phyloP scores from a whole-genome alignment of 2,113 vertebrate genomes.

The Trichechus manatus region DNA sequence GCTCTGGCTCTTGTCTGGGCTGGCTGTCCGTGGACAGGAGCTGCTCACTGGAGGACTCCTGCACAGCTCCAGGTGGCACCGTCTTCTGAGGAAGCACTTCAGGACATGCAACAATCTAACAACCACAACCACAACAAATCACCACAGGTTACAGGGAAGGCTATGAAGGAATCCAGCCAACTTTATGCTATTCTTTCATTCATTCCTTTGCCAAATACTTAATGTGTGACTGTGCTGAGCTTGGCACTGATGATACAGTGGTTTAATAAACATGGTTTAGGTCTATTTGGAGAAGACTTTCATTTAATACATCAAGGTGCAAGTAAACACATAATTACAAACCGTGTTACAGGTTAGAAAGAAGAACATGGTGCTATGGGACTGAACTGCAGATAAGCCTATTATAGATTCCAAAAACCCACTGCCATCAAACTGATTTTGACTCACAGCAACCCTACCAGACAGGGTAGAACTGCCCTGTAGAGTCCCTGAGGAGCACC shows the following conservation, averaged over 20 bases:
- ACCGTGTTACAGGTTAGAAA: background rate
- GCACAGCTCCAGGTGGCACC: conserved; percentile 40
- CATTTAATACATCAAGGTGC: background rate
- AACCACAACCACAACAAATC: conserved; percentile 72
- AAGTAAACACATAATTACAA: conserved; percentile 13
- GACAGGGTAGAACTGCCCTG: too few species aligned
- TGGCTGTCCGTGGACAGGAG: conserved; percentile 48
- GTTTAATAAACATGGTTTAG: background rate
- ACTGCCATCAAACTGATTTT: too few species aligned
- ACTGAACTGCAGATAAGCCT: too few species aligned
- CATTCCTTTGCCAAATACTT: conserved; percentile 8
- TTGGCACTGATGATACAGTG: background rate
- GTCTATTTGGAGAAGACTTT: conserved; percentile 19
- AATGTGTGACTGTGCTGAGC: background rate
- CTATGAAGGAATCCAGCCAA: background rate
- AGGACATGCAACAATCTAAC: conserved; percentile 72
- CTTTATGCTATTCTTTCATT: background rate
- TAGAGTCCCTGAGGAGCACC: too few species aligned
- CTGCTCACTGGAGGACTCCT: conserved; percentile 68
- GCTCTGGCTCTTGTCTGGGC: conserved; percentile 62
- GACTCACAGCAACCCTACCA: too few species aligned
- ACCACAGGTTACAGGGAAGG: conserved; percentile 21
- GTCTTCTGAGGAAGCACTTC: conserved; percentile 76
- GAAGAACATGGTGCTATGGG: background rate
- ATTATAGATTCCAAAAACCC: too few species aligned